phyloP scores from a whole-genome alignment of 2,113 vertebrate genomes.

The Xiphophorus maculatus region DNA sequence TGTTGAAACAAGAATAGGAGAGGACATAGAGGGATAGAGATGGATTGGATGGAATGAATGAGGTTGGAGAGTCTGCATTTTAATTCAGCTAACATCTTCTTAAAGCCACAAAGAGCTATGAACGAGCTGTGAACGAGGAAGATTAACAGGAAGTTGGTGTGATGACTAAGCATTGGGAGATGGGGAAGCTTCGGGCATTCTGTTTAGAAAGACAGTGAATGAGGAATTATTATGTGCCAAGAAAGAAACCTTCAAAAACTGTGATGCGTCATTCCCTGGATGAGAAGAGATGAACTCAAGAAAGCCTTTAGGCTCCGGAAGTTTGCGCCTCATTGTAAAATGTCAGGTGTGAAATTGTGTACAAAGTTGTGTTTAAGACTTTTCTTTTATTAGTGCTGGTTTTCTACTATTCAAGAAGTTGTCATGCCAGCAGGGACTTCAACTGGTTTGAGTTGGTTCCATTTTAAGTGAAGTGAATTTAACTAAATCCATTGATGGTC shows the following conservation, averaged over 20 bases:
- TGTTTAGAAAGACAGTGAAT: slow-evolving; percentile 57
- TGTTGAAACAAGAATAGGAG: slow-evolving; percentile 64
- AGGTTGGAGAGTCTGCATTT: slow-evolving; percentile 30
- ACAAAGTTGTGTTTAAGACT: neutral
- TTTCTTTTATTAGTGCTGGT: neutral
- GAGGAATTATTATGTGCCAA: slow-evolving; percentile 51
- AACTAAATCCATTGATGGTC: neutral
- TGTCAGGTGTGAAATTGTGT: neutral
- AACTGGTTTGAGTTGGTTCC: neutral
- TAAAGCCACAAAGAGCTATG: slow-evolving; percentile 36
- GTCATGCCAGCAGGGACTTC: neutral
- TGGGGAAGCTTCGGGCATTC: slow-evolving; percentile 44
- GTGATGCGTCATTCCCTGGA: slow-evolving; percentile 18
- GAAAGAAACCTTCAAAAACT: slow-evolving; percentile 30
- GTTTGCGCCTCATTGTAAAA: neutral
- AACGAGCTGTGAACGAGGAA: slow-evolving; percentile 45
- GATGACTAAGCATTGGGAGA: slow-evolving; percentile 68
- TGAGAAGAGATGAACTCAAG: slow-evolving; percentile 6
- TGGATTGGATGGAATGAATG: slow-evolving; percentile 19
- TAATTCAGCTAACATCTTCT: slow-evolving; percentile 47
- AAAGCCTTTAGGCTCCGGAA: slow-evolving; percentile 3
- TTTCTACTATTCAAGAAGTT: neutral
- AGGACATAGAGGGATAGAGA: slow-evolving; percentile 33
- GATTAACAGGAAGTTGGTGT: slow-evolving; percentile 56
- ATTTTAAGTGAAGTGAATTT: neutral